These are phyloP conservation scores for Meteorus sp. DNA, from an alignment of 1,140 invertebrate species.

Conservation along the genomic window DNA sequence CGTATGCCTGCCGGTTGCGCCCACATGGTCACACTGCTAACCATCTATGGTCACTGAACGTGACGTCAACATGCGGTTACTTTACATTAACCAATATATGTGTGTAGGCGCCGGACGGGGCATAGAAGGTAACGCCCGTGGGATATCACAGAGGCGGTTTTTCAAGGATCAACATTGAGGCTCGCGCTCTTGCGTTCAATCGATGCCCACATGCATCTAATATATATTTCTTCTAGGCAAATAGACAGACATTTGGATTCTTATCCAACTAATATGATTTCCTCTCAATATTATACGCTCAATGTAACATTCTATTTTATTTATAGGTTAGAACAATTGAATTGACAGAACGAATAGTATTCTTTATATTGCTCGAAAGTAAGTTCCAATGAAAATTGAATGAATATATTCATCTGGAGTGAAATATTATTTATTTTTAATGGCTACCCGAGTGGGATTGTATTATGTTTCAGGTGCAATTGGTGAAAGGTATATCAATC, in stretches of 20 bases:
- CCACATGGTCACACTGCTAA: conserved; percentile 37
- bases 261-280: not conserved
- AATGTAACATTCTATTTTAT: not conserved
- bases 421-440: too few species aligned
- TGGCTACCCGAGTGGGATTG: too few species aligned
- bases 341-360: too few species aligned
- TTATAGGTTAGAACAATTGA: too few species aligned
- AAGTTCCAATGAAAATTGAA: too few species aligned
- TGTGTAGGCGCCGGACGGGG: conserved; percentile 39
- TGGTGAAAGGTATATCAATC: too few species aligned
- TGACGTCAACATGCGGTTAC: conserved; percentile 50
- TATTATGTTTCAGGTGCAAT: too few species aligned
- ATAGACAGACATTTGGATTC: not conserved
- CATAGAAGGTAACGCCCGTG: conserved; percentile 47
- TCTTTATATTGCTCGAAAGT: not conserved
- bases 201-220: conserved; percentile 28
- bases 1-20: conserved; percentile 36
- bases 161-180: conserved; percentile 32
- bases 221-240: too few species aligned
- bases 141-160: conserved; percentile 37
- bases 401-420: too few species aligned
- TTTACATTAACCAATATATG: conserved; percentile 43
- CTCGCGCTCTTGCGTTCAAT: too few species aligned
- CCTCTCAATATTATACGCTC: not conserved
- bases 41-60: conserved; percentile 43